These are phyloP conservation scores for Epistrophe grossulariae DNA, from an alignment of 2,888 invertebrate genomes.

Conservation along the genomic window DNA sequence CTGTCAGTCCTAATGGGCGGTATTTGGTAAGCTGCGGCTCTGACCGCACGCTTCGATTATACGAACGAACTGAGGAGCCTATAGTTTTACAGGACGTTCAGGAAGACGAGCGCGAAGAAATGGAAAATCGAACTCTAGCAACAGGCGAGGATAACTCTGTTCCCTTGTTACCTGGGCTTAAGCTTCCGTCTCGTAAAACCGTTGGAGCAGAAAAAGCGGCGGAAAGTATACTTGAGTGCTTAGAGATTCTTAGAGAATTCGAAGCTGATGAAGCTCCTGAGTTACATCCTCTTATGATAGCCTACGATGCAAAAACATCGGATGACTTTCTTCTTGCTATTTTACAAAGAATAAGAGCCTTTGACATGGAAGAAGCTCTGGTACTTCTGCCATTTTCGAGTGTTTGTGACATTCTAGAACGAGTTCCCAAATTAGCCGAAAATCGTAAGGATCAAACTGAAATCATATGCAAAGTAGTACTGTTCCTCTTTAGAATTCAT, in stretches of 20 bases:
- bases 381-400: slow-evolving; percentile 93
- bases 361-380: slow-evolving; percentile 96
- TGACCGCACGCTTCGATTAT: slow-evolving; percentile 94
- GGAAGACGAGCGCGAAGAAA: slow-evolving; percentile 93
- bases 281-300: slow-evolving; percentile 92
- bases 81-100: slow-evolving; percentile 96
- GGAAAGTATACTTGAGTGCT: slow-evolving; percentile 95
- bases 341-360: slow-evolving; percentile 91
- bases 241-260: slow-evolving; percentile 89
- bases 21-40: slow-evolving; percentile 92
- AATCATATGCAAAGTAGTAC: slow-evolving; percentile 89
- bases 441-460: slow-evolving; percentile 89
- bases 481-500: slow-evolving; percentile 91
- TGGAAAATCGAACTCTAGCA: slow-evolving; percentile 87
- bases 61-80: slow-evolving; percentile 93
- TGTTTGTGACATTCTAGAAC: slow-evolving; percentile 90
- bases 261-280: slow-evolving; percentile 84
- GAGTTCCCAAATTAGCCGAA: slow-evolving; percentile 88
- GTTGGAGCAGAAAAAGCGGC: slow-evolving; percentile 86
- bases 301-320: slow-evolving; percentile 89
- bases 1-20: slow-evolving; percentile 92
- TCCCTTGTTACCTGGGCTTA: slow-evolving; percentile 90
- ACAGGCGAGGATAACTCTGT: slow-evolving; percentile 90
- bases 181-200: slow-evolving; percentile 92
- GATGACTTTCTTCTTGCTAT: slow-evolving; percentile 93